These are phyloP conservation scores for Beroe ovata DNA, from an alignment of 37 sponge, comb jelly and placozoan genomes.

Conservation along the genomic window DNA sequence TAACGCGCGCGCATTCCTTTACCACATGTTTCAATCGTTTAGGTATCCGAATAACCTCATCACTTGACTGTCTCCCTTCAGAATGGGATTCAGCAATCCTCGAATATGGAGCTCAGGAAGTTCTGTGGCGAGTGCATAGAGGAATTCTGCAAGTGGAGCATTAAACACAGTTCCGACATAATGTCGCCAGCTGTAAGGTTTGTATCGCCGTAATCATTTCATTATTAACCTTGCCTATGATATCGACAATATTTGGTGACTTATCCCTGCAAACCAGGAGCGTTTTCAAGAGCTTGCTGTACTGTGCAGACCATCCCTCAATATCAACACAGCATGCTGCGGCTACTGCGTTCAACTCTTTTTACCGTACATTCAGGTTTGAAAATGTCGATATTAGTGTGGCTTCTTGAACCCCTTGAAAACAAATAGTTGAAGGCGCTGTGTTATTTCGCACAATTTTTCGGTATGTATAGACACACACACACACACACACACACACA, in stretches of 20 bases:
- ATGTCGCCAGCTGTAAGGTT: constrained; percentile 56
- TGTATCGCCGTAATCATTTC: no score
- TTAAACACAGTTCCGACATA: constrained; percentile 38
- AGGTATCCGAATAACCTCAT: no score
- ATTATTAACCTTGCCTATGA: no score
- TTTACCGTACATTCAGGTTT: constrained; percentile 61
- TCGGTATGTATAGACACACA: no score
- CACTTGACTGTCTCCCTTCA: no score
- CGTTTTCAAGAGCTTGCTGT: constrained; percentile 41
- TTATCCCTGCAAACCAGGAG: no score
- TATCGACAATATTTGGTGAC: no score
- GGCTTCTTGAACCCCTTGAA: no score
- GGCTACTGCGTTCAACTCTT: constrained; percentile 43
- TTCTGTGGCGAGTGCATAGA: constrained; percentile 57
- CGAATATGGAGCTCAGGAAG: constrained; percentile 6
- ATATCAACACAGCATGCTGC: constrained; percentile 29
- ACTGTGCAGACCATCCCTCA: constrained; percentile 16
- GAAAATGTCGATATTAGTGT: no score
- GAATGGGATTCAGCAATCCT: constrained; percentile 38
- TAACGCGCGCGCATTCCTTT: neutral
- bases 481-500: no score
- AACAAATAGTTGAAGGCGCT: no score
- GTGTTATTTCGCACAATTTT: no score
- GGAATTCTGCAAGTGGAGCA: constrained; percentile 56
- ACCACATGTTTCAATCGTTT: neutral